Base-by-base conservation (phyloP, 2,113 vertebrate species). In the Brienomyrus brachyistius region DNA sequence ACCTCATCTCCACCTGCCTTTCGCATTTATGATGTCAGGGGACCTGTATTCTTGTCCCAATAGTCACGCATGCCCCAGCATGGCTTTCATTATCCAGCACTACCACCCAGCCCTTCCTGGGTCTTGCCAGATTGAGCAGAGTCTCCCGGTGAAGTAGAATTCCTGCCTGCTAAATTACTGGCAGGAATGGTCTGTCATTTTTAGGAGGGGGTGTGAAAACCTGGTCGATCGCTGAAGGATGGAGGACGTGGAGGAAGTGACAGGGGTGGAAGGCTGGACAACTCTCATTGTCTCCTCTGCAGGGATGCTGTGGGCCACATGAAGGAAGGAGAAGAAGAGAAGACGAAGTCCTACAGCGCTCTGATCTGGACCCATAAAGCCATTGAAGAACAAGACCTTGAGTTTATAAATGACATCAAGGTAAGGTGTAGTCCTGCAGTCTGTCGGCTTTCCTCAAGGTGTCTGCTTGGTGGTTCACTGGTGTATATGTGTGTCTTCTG, bases 271-370 rank as follows among this genome's bases (percentile, higher is more conserved):
- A n/a, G 40, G 91, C 87, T 31, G 23, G 40, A 3, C n/a, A 21
- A 59, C 88, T 92, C 91, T 54, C 50, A 91, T 92, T 89, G 92
- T 91, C 93, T 92, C 8, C 52, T 13, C 89, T 88, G 8, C 93
- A 99, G 98, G 94, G 98, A 99, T 86, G 98, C 98, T 89, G 97
- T 98, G 94, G 95, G 96, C 88, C 97, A 95, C 7, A 99, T 99
- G 98, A 99, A 99, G 92, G 97, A 98, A 93, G 98, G 98, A 1
- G 98, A 99, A 92, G 98, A 99, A 94, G 98, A 97, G 90, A 99
- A 99, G 94, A 99, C 98, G 3, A 99, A 99, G 95, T 97, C 97
- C 0, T 99, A 99, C 89, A 97, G 95, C 85, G 98, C 98, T 66
- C 96, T 99, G 51, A 95, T 99, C 94, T 99, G 98, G 98, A 98